Percentiles rank a stretch among this genome's conserved stretches.
These are phyloP conservation scores for Catalaphyllia jardinei DNA, from an alignment of 64 coral and sea anemone species.

Conservation along the genomic window DNA sequence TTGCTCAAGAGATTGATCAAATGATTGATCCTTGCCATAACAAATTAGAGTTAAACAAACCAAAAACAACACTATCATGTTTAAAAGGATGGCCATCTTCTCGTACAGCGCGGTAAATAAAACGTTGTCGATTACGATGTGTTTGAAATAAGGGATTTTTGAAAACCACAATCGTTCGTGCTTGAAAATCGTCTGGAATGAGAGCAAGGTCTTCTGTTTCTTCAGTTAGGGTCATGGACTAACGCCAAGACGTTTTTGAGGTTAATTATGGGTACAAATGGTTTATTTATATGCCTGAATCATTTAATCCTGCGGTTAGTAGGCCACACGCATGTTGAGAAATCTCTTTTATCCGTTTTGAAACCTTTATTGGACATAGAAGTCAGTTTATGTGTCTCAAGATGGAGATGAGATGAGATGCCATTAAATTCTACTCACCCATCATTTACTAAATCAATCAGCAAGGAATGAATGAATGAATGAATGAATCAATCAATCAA, in stretches of 20 bases:
- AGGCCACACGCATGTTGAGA: neutral
- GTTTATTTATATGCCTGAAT: neutral
- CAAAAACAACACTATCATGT: neutral
- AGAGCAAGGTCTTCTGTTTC: neutral
- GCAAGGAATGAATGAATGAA: too few species aligned
- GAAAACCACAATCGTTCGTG: neutral
- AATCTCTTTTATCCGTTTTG: too few species aligned
- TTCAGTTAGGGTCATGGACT: neutral
- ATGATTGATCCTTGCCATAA: neutral
- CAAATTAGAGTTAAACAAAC: neutral
- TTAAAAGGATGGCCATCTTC: neutral
- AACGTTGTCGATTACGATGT: neutral
- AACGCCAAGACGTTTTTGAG: neutral
- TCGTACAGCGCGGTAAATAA: neutral
- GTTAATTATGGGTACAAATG: neutral
- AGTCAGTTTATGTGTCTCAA: too few species aligned
- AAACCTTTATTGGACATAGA: too few species aligned
- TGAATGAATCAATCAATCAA: too few species aligned
- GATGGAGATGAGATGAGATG: too few species aligned
- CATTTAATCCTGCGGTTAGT: neutral
- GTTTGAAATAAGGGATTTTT: neutral
- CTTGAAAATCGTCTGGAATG: neutral
- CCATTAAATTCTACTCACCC: too few species aligned
- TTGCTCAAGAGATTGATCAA: neutral
- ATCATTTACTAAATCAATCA: too few species aligned